A percentile compares a stretch with the other conserved stretches of the same genome.
Evolutionary conservation across 2,888 invertebrate species (phyloP).

Genomic region (Taenaris catops): DNA sequence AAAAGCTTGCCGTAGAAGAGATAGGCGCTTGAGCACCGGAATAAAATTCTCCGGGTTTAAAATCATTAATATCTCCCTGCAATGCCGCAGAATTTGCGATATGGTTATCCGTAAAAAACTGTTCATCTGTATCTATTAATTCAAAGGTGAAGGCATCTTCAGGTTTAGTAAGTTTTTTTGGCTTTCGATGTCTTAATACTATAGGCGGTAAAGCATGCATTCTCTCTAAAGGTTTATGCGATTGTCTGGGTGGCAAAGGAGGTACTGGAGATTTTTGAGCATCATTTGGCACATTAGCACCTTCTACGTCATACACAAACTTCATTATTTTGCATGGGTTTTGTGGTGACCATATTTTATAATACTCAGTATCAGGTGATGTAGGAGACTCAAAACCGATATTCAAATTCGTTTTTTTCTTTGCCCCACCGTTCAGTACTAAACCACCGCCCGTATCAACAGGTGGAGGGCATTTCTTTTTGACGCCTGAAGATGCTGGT

Average conservation of each 20-base stretch:
- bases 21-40: slow-evolving; percentile 57
- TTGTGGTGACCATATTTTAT: slow-evolving; percentile 84
- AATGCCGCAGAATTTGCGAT: slow-evolving; percentile 63
- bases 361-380: slow-evolving; percentile 82
- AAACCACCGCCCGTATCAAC: slow-evolving; percentile 74
- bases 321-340: slow-evolving; percentile 80
- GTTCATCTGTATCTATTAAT: slow-evolving; percentile 90
- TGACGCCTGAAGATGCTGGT: slow-evolving; percentile 68
- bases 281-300: slow-evolving; percentile 63
- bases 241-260: slow-evolving; percentile 84
- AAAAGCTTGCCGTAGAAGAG: slow-evolving; percentile 60
- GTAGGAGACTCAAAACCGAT: slow-evolving; percentile 76
- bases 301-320: slow-evolving; percentile 73
- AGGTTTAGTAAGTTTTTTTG: slow-evolving; percentile 81
- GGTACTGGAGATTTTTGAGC: slow-evolving; percentile 84
- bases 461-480: slow-evolving; percentile 78
- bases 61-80: slow-evolving; percentile 61
- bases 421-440: slow-evolving; percentile 77
- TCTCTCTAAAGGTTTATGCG: slow-evolving; percentile 89
- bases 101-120: slow-evolving; percentile 72
- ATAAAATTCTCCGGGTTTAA: slow-evolving; percentile 74
- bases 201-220: slow-evolving; percentile 86
- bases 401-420: slow-evolving; percentile 82
- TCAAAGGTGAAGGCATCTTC: slow-evolving; percentile 92
- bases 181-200: slow-evolving; percentile 84